Evolutionary conservation across 2,888 invertebrate genomes (phyloP), one percentile per base, ranked within the genome.

Genomic region (Agrochola circellaris): DNA sequence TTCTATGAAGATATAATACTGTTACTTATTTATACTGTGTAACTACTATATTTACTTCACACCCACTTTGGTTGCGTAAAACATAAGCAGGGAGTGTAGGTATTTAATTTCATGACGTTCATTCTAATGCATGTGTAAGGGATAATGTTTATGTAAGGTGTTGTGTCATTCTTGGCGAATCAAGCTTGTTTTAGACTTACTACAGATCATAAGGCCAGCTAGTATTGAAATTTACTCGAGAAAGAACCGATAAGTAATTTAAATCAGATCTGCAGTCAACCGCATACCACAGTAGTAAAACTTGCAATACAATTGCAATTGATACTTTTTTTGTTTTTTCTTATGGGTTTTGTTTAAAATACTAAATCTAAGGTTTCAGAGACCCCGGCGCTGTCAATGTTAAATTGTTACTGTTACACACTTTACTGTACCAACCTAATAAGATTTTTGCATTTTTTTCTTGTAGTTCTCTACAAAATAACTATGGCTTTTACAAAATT

Each of bases 31-130:
- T 13, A 45, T 15, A 45, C 45, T 45, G 15, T 45, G 45, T 48
- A 54, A 34, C 26, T 60, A 73, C 20, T 56, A 26, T 51, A 38
- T 11, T 26, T 56, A 61, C 9, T 68, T 54, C 45, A 72, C 45
- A 77, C 60, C 48, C 54, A 61, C 54, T 17, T 11, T 15, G 45
- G 66, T 80, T 80, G n/a, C 77, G 68, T 80, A 76, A 67, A 60
- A 65, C 45, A 15, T 54, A 51, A 26, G 58, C n/a, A 15, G n/a
- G 26, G 11, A 66, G 34, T 64, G 30, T 34, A 11, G 15, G 58
- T 83, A 70, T 65, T 56, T 65, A 42, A 72, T 64, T 56, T 42
- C 13, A 45, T 69, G 48, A 79, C 48, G 75, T 20, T 13, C 9
- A 38, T 62, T 26, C 26, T 15, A 48, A 2, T 34, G 42, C 42